Conservation (phyloP, 2,888 invertebrate genomes). For the Synergus umbraculus region DNA sequence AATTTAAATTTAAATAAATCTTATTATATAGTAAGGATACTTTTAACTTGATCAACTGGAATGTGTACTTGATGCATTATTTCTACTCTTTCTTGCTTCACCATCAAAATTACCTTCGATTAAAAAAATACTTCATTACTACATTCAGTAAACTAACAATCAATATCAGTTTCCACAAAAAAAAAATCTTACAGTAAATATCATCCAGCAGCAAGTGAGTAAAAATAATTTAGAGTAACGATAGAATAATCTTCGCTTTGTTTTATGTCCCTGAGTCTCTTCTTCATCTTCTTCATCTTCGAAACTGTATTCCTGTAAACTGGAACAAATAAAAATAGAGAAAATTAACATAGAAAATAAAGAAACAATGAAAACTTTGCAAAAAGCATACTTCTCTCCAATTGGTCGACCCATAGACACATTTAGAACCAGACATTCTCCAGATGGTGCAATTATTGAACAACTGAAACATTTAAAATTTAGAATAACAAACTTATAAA, state of each 20-base stretch:
- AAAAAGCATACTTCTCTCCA: slow-evolving; percentile 51
- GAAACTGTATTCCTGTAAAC: not conserved
- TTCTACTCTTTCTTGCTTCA: slow-evolving; percentile 83
- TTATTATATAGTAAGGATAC: slow-evolving; percentile 73
- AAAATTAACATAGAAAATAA: slow-evolving; percentile 6
- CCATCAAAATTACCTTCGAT: slow-evolving; percentile 80
- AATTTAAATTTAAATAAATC: slow-evolving; percentile 16
- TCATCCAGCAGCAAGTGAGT: slow-evolving; percentile 82
- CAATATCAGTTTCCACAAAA: not conserved
- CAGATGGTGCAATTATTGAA: slow-evolving; percentile 46
- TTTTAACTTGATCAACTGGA: slow-evolving; percentile 78
- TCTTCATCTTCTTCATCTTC: slow-evolving; percentile 13
- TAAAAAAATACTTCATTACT: slow-evolving; percentile 16
- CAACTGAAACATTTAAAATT: slow-evolving; percentile 34
- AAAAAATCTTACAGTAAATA: slow-evolving; percentile 80
- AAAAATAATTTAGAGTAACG: slow-evolving; percentile 80
- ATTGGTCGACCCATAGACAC: slow-evolving; percentile 59
- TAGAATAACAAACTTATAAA: slow-evolving; percentile 17
- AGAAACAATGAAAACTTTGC: not conserved
- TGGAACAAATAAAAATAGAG: not conserved
- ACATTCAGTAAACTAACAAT: not conserved
- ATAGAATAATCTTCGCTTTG: slow-evolving; percentile 57
- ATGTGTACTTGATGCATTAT: slow-evolving; percentile 82
- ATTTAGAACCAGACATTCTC: slow-evolving; percentile 64
- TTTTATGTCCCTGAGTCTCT: slow-evolving; percentile 47